Evolutionary conservation across 2,797 vertebrate genomes (phyloP), one percentile per base, ranked within the genome.

Genomic region (Gastrophryne carolinensis): DNA sequence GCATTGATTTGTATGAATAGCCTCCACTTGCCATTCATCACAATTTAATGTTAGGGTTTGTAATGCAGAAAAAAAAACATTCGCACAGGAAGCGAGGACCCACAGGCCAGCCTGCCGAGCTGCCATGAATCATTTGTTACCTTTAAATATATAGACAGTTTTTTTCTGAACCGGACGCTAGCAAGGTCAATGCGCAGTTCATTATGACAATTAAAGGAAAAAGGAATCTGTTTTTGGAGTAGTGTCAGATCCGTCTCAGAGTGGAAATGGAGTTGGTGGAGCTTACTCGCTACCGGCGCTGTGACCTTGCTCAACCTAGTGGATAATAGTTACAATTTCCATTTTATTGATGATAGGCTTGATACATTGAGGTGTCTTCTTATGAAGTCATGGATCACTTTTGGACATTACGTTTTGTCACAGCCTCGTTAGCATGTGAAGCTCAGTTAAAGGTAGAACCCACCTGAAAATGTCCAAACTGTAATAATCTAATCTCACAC

Each of bases 1-100:
- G 95, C 97, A 99, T 99, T 98, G 97, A 99, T 99, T 98, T 98
- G 96, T 99, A 98, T 97, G 96, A 98, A 96, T 96, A 93, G 93
- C 94, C 97, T 97, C 97, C 95, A 92, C 93, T 96, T 94, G 96
- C 95, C 97, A 98, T 98, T 97, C 98, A 98, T 99, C 97, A 98
- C 96, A 98, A 98, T 99, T 98, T 96, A 98, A 97, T 96, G 95
- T 93, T 92, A 93, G 95, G 95, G 94, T 98, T 98, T 96, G 97
- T 94, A 94, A 96, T 94, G 95, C 94, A 96, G 93, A 92, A 88
- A 81, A 78, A 92, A 66, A 92, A 86, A 90, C 84, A 86, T 83
- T 86, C 87, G 90, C 89, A 86, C 86, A 91, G 90, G 89, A 89
- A 89, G 86, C 87, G 35, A 76, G 86, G 90, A 86, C 89, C 87